These are phyloP conservation scores for Drosophila glabriapex DNA, from an alignment of 2,888 invertebrate genomes.

Conservation along the genomic window DNA sequence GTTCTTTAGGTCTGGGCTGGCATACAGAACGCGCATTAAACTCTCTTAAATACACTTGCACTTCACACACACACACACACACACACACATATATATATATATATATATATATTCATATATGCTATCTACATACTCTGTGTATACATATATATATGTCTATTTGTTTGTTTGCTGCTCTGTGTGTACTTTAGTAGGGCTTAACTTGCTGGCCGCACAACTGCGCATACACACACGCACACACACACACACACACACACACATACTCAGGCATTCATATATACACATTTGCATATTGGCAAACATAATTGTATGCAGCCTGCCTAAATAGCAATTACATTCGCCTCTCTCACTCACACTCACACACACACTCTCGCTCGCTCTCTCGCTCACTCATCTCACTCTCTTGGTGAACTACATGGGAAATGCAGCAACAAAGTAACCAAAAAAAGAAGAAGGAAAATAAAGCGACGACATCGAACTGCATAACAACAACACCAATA, in stretches of 20 bases:
- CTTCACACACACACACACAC: constrained; percentile 7
- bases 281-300: constrained; percentile 27
- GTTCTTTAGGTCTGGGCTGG: constrained; percentile 67
- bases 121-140: background rate
- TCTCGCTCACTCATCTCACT: constrained; percentile 9
- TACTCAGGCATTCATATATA: constrained; percentile 22
- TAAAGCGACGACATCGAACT: constrained; percentile 16
- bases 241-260: constrained; percentile 10
- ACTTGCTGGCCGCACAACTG: constrained; percentile 37
- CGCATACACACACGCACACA: constrained; percentile 7
- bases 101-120: constrained; percentile 15
- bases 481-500: constrained; percentile 30
- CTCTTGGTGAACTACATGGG: constrained; percentile 11
- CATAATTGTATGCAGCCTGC: constrained; percentile 53
- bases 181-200: constrained; percentile 55
- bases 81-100: background rate
- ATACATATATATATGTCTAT: constrained; percentile 19
- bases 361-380: background rate
- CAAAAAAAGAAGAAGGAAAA: constrained; percentile 9
- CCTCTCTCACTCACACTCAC: constrained; percentile 12
- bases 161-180: constrained; percentile 34
- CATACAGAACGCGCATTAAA: constrained; percentile 70
- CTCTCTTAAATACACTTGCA: constrained; percentile 53
- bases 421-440: constrained; percentile 20
- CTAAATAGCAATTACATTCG: constrained; percentile 74